A percentile compares a stretch with the other conserved stretches of the same genome.
phyloP scores from a whole-genome alignment of 1,140 invertebrate species.

The Cataglyphis hispanica region DNA sequence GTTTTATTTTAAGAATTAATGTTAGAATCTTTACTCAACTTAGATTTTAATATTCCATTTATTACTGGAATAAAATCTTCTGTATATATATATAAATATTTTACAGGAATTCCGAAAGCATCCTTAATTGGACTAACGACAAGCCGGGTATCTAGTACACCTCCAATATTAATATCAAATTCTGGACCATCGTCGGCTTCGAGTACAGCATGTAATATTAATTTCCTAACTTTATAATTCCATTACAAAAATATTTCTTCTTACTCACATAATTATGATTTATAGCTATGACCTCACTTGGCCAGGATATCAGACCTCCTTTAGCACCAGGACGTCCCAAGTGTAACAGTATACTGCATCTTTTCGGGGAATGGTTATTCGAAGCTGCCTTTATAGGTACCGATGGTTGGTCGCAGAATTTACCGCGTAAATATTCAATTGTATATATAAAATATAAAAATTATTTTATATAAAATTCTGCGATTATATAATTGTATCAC shows the following conservation, averaged over 20 bases:
- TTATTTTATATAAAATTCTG: background rate
- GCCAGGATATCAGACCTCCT: conserved; percentile 88
- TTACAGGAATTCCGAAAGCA: conserved; percentile 91
- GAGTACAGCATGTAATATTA: conserved; percentile 89
- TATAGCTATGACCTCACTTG: conserved; percentile 87
- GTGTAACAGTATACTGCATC: conserved; percentile 97
- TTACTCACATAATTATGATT: conserved; percentile 49
- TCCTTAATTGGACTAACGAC: conserved; percentile 92
- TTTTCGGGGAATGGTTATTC: conserved; percentile 99
- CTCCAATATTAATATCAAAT: conserved; percentile 90
- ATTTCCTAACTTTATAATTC: conserved; percentile 60
- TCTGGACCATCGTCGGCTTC: conserved; percentile 90
- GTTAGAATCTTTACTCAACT: background rate
- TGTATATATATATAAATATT: background rate
- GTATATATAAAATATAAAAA: background rate
- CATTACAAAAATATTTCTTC: conserved; percentile 12
- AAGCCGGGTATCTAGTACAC: conserved; percentile 89
- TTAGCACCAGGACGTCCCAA: conserved; percentile 93
- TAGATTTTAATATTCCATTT: background rate
- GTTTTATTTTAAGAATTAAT: background rate
- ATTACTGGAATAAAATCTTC: background rate
- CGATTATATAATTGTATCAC: conserved; percentile 5
- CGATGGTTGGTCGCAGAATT: conserved; percentile 88
- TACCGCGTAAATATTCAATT: conserved; percentile 84
- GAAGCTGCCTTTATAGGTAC: conserved; percentile 96